Conservation (phyloP, 2,888 invertebrate genomes). For the Pheosia tremula region DNA sequence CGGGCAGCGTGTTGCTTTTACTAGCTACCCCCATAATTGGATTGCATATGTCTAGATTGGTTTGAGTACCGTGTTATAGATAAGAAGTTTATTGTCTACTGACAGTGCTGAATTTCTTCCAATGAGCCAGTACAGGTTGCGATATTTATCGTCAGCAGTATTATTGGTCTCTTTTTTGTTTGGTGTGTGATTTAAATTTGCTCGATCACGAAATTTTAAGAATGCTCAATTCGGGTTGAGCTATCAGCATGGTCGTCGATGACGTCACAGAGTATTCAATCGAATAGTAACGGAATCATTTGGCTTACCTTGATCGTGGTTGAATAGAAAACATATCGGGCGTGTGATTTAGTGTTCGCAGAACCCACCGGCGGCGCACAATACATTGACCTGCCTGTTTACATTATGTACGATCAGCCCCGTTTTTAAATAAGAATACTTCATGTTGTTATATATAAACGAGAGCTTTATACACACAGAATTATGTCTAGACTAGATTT, state of each 20-base stretch:
- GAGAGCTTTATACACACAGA: conserved; percentile 12
- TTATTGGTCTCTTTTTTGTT: too few species aligned
- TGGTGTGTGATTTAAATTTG: too few species aligned
- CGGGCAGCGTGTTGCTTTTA: conserved; percentile 2
- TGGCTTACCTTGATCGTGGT: conserved; percentile 34
- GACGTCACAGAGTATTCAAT: conserved; percentile 20
- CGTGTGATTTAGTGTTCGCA: conserved; percentile 49
- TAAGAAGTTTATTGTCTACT: too few species aligned
- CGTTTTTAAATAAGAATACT: conserved; percentile 38
- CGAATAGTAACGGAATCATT: conserved; percentile 21
- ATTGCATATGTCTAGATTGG: too few species aligned
- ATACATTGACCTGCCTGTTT: conserved; percentile 73
- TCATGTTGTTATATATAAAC: conserved; percentile 26
- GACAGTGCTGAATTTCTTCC: too few species aligned
- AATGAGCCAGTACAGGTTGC: too few species aligned
- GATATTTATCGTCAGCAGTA: too few species aligned
- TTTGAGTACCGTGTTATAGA: too few species aligned
- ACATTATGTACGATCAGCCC: conserved; percentile 50
- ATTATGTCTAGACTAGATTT: conserved; percentile 35
- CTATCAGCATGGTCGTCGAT: conserved; percentile 8
- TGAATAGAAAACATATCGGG: conserved; percentile 39
- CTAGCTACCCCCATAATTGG: too few species aligned
- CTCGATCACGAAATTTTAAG: not conserved
- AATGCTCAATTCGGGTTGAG: not conserved
- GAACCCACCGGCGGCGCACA: conserved; percentile 51